Percentiles rank a stretch among this genome's conserved stretches.
These are phyloP conservation scores for Megaptera novaeangliae DNA, from an alignment of 2,113 vertebrate species.

Conservation along the genomic window DNA sequence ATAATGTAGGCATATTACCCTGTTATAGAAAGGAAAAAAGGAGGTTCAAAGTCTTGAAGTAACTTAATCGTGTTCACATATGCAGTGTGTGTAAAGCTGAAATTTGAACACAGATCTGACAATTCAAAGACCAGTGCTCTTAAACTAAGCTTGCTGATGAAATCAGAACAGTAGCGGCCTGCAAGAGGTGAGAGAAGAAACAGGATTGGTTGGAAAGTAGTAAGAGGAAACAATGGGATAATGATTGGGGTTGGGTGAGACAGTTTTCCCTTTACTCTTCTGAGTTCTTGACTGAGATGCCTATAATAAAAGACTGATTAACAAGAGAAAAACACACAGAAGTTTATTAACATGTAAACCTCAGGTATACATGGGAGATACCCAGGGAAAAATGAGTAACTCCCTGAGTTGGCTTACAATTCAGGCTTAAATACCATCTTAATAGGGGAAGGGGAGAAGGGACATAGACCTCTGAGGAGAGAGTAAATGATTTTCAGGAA, in stretches of 20 bases:
- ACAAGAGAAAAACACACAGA: background rate
- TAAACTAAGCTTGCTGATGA: background rate
- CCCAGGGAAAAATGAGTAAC: background rate
- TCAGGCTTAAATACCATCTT: background rate
- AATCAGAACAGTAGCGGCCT: background rate
- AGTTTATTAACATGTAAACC: background rate
- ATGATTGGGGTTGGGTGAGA: background rate
- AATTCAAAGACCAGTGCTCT: background rate
- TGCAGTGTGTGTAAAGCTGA: background rate
- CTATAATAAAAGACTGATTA: background rate
- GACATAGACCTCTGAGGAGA: background rate
- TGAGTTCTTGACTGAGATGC: background rate
- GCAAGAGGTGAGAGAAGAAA: no score
- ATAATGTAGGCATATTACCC: background rate
- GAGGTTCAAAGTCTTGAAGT: background rate
- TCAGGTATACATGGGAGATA: background rate
- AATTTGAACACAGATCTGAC: background rate
- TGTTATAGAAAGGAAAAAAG: background rate
- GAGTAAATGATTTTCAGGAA: background rate
- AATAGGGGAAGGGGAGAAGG: background rate
- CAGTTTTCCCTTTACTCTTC: background rate
- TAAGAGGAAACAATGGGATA: background rate
- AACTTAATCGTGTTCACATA: background rate
- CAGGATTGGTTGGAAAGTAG: background rate
- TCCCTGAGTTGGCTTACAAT: background rate